Evolutionary conservation across 2,113 vertebrate species (phyloP), one percentile per base, ranked within the genome.

Genomic region (Melospiza georgiana): DNA sequence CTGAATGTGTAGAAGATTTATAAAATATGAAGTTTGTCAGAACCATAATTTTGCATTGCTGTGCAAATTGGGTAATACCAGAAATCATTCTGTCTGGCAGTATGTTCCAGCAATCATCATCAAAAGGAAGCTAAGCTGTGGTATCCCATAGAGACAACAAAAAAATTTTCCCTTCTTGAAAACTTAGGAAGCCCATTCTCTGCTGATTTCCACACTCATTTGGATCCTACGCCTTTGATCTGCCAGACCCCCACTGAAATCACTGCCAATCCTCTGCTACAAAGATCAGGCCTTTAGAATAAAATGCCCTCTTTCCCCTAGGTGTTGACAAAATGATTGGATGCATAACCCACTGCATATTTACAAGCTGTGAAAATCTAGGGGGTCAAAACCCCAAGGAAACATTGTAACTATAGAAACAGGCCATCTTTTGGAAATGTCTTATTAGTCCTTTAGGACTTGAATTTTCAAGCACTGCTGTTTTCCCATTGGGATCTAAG

Each of bases 391-490:
- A 91, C 49, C 25, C 23, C 58, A 57, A 77, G 78, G 37, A 63
- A 83, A 35, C 17, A 44, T 21, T 84, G 72, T 82, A 91, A 80
- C 93, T 95, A 87, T 59, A 95, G 89, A 94, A 96, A 94, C 91
- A 69, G n/a, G 31, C 8, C 72, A 94, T 62, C 63, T 91, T 94
- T 80, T 46, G 24, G 51, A 85, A 93, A 80, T 51, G 16, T 66
- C 31, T 52, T 74, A 77, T 52, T 61, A 79, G 55, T 68, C 28
- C 20, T 76, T 51, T 18, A 88, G 51, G 55, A 49, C 44, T 55
- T 71, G 48, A 61, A 84, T 76, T 85, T 85, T 65, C 59, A 85
- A 87, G 61, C 39, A 33, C n/a, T 73, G 43, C 20, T 79, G 25
- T 91, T 35, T 79, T 83, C 71, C 85, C 71, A 35, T 9, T 83